A percentile compares a stretch with the other conserved stretches of the same genome.
Evolutionary conservation across 1,140 invertebrate species (phyloP).

Genomic region (fruit fly (Drosophila melanogaster)): DNA sequence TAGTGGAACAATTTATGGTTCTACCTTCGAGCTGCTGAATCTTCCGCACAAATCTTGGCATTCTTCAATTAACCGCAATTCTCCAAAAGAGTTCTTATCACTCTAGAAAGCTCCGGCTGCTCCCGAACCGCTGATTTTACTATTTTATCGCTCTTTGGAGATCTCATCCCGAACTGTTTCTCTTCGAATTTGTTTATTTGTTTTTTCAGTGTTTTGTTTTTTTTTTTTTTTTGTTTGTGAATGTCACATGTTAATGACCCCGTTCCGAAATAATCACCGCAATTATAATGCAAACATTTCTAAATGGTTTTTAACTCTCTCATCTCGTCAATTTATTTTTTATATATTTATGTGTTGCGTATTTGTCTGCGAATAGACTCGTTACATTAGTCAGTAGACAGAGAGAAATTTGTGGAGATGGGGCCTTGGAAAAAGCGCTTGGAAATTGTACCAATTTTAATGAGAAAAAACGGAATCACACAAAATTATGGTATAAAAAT

Average conservation of each 20-base stretch:
- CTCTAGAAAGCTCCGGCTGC: constrained; percentile 35
- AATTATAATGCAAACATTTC: constrained; percentile 76
- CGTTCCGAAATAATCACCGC: constrained; percentile 67
- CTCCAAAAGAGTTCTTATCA: constrained; percentile 56
- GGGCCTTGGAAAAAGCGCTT: neutral
- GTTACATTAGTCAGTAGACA: constrained; percentile 34
- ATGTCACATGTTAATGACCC: constrained; percentile 80
- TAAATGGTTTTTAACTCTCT: constrained; percentile 55
- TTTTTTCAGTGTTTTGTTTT: constrained; percentile 20
- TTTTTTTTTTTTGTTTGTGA: constrained; percentile 41
- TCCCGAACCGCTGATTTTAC: constrained; percentile 50
- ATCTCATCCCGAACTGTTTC: constrained; percentile 37
- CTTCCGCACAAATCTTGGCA: constrained; percentile 58
- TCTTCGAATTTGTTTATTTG: constrained; percentile 34
- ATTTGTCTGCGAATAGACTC: constrained; percentile 25
- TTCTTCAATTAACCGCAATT: constrained; percentile 71
- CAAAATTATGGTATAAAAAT: neutral
- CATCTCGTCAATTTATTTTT: constrained; percentile 20
- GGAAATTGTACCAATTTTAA: constrained; percentile 27
- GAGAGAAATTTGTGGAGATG: constrained; percentile 4
- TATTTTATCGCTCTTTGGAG: constrained; percentile 68
- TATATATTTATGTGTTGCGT: constrained; percentile 24
- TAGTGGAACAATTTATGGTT: constrained; percentile 67
- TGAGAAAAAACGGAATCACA: neutral
- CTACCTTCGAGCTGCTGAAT: constrained; percentile 53